These are phyloP conservation scores for Cyclopterus lumpus DNA, from an alignment of 2,797 vertebrate genomes.

Conservation along the genomic window DNA sequence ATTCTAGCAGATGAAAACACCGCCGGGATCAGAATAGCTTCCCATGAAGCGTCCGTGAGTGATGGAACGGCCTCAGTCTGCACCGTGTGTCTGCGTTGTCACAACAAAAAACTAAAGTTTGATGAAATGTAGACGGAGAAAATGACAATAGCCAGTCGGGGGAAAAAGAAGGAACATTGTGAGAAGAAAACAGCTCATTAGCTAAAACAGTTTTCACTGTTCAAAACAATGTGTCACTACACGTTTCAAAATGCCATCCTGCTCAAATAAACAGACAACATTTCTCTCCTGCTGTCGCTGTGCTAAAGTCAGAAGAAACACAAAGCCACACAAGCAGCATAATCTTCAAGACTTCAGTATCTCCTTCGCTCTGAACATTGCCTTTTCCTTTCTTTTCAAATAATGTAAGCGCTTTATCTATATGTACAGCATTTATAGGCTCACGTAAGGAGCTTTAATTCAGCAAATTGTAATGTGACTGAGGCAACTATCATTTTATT, in stretches of 20 bases:
- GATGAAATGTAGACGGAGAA: slow-evolving; percentile 43
- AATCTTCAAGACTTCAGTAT: slow-evolving; percentile 48
- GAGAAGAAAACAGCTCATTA: slow-evolving; percentile 70
- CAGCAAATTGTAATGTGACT: slow-evolving; percentile 40
- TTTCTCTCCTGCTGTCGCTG: slow-evolving; percentile 47
- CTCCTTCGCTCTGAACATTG: slow-evolving; percentile 19
- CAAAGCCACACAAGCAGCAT: slow-evolving; percentile 26
- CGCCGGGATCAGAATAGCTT: slow-evolving; percentile 57
- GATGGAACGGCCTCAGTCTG: slow-evolving; percentile 56
- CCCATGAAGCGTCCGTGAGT: slow-evolving; percentile 65
- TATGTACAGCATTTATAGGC: slow-evolving; percentile 35
- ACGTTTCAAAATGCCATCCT: slow-evolving; percentile 61
- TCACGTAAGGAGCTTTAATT: slow-evolving; percentile 51
- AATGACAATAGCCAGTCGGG: slow-evolving; percentile 45
- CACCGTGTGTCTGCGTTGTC: slow-evolving; percentile 53
- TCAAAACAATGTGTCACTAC: slow-evolving; percentile 68
- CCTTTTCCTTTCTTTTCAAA: slow-evolving; percentile 36
- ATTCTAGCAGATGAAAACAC: slow-evolving; percentile 53
- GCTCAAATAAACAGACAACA: slow-evolving; percentile 61
- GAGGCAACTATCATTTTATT: slow-evolving; percentile 39
- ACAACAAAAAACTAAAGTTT: slow-evolving; percentile 43
- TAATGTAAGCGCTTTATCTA: slow-evolving; percentile 48
- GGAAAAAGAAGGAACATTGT: slow-evolving; percentile 45
- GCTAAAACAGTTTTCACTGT: slow-evolving; percentile 48
- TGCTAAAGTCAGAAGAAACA: slow-evolving; percentile 43